Percentiles rank a stretch among this genome's conserved stretches.
Conservation (phyloP, 2,888 invertebrate species). For the Eristalis pertinax region DNA sequence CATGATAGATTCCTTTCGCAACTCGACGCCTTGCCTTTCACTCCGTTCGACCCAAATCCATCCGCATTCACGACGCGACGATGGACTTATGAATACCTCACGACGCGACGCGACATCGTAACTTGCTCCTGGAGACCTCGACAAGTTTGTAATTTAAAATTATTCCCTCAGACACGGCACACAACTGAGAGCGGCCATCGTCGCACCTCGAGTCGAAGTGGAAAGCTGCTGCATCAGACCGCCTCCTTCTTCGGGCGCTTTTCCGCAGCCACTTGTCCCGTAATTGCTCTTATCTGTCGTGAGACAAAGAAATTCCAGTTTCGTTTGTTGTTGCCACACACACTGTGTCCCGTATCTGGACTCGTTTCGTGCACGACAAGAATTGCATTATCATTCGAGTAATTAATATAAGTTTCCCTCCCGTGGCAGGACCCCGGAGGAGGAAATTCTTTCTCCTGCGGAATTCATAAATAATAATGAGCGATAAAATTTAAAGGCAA, state of each 20-base stretch:
- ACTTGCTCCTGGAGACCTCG: not conserved
- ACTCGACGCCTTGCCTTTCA: not conserved
- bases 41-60: not conserved
- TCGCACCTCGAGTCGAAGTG: not conserved
- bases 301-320: constrained; percentile 47
- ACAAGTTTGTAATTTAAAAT: constrained; percentile 17
- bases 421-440: not conserved
- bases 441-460: constrained; percentile 41
- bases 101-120: not conserved
- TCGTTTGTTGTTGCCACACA: constrained; percentile 13
- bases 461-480: constrained; percentile 73
- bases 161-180: not conserved
- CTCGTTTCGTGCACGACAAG: constrained; percentile 59
- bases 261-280: constrained; percentile 27
- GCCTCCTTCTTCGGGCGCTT: not conserved
- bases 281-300: constrained; percentile 66
- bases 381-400: constrained; percentile 70
- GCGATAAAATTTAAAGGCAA: constrained; percentile 67
- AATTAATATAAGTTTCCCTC: constrained; percentile 68
- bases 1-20: not conserved
- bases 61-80: not conserved
- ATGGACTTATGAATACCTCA: not conserved
- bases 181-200: not conserved
- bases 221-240: not conserved
- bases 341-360: constrained; percentile 20